Conservation (phyloP, 2,888 invertebrate genomes). For the Drosophila histrio region DNA sequence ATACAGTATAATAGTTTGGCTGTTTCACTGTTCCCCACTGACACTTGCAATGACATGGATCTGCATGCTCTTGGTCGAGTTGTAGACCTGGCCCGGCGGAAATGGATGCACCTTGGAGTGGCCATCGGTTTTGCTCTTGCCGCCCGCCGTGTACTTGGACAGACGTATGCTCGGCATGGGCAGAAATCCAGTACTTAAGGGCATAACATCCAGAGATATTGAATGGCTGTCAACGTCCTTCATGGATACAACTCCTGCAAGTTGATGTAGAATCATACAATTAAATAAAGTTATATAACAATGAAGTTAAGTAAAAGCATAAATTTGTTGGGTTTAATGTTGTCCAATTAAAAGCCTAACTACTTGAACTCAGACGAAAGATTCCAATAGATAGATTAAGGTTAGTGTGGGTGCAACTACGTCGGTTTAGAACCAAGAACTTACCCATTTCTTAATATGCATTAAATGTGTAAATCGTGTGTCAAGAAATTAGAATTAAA, state of each 20-base stretch:
- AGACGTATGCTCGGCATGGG: slow-evolving; percentile 94
- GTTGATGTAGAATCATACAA: neutral
- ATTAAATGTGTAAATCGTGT: slow-evolving; percentile 48
- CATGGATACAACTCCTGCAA: slow-evolving; percentile 89
- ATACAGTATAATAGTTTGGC: slow-evolving; percentile 25
- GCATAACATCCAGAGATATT: slow-evolving; percentile 95
- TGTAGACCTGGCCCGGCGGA: slow-evolving; percentile 96
- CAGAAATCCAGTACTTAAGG: slow-evolving; percentile 94
- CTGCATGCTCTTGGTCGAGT: slow-evolving; percentile 95
- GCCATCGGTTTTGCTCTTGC: slow-evolving; percentile 85
- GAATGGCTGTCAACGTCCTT: slow-evolving; percentile 88
- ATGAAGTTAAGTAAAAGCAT: slow-evolving; percentile 17
- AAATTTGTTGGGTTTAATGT: slow-evolving; percentile 18
- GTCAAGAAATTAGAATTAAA: slow-evolving; percentile 62
- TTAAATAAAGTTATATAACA: neutral
- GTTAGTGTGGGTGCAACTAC: slow-evolving; percentile 20
- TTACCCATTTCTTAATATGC: slow-evolving; percentile 68
- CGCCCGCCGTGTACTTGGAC: slow-evolving; percentile 93
- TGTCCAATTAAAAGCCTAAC: slow-evolving; percentile 36
- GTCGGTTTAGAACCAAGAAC: slow-evolving; percentile 46
- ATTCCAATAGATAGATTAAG: neutral
- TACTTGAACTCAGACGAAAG: slow-evolving; percentile 8
- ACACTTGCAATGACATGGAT: slow-evolving; percentile 91
- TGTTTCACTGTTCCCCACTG: slow-evolving; percentile 76
- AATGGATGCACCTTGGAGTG: slow-evolving; percentile 94